phyloP scores from a whole-genome alignment of 1,140 invertebrate species.

The Globodera rostochiensis region DNA sequence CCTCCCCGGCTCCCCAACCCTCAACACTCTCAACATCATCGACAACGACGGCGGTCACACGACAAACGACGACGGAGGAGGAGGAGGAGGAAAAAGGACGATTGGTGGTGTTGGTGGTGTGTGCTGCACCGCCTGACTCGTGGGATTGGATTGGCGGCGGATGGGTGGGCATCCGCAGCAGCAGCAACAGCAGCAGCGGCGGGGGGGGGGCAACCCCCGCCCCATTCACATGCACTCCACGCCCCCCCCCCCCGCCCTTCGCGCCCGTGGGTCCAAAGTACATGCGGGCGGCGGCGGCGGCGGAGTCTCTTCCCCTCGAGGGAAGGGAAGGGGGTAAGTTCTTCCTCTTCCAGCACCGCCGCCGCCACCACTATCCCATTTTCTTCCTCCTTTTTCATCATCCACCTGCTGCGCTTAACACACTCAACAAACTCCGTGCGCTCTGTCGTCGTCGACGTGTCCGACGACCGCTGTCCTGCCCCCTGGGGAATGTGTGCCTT shows the following conservation, averaged over 20 bases:
- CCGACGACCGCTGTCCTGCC: background rate
- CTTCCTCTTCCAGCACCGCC: background rate
- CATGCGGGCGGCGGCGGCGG: no score
- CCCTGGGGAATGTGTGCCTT: background rate
- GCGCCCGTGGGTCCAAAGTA: background rate
- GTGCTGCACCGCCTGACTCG: background rate
- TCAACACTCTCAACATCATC: background rate
- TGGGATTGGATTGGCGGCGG: constrained; percentile 5
- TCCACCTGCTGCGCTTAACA: background rate
- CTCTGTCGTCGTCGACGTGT: background rate
- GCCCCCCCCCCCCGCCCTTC: background rate
- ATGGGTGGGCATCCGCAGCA: background rate
- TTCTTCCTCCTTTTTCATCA: background rate
- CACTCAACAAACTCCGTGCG: background rate
- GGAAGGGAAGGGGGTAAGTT: no score
- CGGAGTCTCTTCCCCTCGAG: background rate
- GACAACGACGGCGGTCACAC: background rate
- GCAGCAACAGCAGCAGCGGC: background rate
- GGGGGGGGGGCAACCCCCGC: background rate
- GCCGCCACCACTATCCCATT: no score
- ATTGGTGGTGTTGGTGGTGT: background rate
- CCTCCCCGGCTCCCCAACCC: no score
- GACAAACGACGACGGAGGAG: background rate
- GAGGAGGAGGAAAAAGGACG: no score
- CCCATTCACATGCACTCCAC: constrained; percentile 13